A percentile compares a stretch with the other conserved stretches of the same genome.
phyloP scores from a whole-genome alignment of 2,113 vertebrate species.

The Platysternon megacephalum region DNA sequence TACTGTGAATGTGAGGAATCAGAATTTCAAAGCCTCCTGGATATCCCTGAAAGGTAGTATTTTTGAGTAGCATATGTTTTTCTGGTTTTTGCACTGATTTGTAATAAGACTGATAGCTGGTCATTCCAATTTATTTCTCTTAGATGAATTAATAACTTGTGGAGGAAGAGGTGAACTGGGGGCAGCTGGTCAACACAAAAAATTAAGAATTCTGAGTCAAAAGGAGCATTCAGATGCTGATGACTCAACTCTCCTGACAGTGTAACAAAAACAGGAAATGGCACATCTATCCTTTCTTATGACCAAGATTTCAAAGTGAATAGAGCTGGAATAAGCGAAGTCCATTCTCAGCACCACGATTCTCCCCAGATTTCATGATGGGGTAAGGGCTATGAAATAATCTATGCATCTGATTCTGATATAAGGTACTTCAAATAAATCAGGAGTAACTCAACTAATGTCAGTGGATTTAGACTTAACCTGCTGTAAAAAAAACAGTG shows the following conservation, averaged over 20 bases:
- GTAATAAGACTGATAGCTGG: background rate
- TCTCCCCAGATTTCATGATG: background rate
- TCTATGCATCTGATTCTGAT: background rate
- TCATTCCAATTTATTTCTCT: slow-evolving; percentile 36
- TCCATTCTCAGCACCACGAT: background rate
- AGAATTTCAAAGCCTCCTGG: background rate
- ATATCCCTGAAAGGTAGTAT: slow-evolving; percentile 9
- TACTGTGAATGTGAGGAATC: background rate
- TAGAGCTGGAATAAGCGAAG: background rate
- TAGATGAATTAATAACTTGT: slow-evolving; percentile 44
- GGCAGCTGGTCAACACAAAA: slow-evolving; percentile 43
- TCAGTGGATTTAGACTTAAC: background rate
- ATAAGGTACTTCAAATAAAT: background rate
- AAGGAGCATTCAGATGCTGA: slow-evolving; percentile 48
- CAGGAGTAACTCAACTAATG: background rate
- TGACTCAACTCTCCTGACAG: slow-evolving; percentile 54
- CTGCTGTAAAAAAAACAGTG: background rate
- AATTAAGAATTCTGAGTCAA: slow-evolving; percentile 24
- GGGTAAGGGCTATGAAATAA: background rate
- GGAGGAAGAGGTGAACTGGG: slow-evolving; percentile 44
- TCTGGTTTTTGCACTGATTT: slow-evolving; percentile 7
- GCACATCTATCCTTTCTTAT: slow-evolving; percentile 20
- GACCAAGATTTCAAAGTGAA: slow-evolving; percentile 29
- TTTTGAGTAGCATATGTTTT: slow-evolving; percentile 27
- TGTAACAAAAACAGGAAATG: slow-evolving; percentile 53